phyloP scores from a whole-genome alignment of 2,113 vertebrate genomes.

The Melospiza georgiana region DNA sequence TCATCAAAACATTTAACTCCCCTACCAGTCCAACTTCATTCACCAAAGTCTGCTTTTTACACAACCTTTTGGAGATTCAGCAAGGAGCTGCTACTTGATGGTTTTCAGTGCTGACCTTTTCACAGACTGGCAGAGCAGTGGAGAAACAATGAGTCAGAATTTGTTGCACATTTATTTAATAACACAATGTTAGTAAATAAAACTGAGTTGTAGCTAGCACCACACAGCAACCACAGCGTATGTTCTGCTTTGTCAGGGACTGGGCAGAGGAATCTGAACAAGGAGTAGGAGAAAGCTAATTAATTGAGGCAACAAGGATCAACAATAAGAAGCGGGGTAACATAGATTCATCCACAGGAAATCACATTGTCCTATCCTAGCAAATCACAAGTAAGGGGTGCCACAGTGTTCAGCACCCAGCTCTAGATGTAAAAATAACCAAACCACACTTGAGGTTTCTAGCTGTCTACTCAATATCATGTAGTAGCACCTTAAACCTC shows the following conservation, averaged over 20 bases:
- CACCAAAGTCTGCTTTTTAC: not conserved
- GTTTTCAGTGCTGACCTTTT: not conserved
- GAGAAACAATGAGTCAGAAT: not conserved
- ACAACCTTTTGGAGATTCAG: rapidly evolving
- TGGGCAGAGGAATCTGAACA: not conserved
- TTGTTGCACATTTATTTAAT: not conserved
- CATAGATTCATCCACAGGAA: not conserved
- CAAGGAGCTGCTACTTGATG: not conserved
- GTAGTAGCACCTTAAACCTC: not conserved
- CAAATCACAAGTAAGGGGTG: not conserved
- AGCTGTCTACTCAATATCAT: not conserved
- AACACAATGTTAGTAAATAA: not conserved
- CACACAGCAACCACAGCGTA: not conserved
- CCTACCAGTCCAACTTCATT: not conserved
- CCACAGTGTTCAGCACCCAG: rapidly evolving
- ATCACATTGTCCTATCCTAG: not conserved
- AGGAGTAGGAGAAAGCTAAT: not conserved
- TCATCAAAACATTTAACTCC: not conserved
- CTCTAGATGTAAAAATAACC: not conserved
- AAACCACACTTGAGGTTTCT: not conserved
- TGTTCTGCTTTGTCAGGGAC: not conserved
- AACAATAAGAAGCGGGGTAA: not conserved
- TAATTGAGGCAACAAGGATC: not conserved
- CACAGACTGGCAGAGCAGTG: not conserved
- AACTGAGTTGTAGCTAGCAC: not conserved